These are phyloP conservation scores for Bradypus variegatus DNA, from an alignment of 2,797 vertebrate genomes.

Conservation along the genomic window DNA sequence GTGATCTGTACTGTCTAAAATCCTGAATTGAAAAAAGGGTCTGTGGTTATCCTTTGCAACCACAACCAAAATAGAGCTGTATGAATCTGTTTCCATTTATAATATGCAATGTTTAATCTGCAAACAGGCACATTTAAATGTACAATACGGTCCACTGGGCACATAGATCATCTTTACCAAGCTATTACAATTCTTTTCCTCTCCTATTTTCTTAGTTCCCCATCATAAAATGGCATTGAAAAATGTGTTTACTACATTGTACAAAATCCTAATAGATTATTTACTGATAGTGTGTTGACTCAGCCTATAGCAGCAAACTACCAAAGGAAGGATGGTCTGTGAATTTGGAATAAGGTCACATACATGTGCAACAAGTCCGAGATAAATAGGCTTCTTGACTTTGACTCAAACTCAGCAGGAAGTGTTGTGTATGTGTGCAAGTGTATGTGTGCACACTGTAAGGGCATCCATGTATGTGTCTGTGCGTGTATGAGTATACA, in stretches of 20 bases:
- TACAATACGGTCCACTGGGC: neutral
- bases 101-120: neutral
- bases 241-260: neutral
- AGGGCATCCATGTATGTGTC: too few species aligned
- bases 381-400: neutral
- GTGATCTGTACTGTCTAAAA: neutral
- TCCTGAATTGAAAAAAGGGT: neutral
- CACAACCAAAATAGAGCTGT: neutral
- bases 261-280: neutral
- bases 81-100: neutral
- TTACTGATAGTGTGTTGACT: slow-evolving; percentile 3
- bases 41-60: neutral
- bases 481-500: neutral
- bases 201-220: neutral
- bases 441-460: neutral
- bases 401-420: neutral
- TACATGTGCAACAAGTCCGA: neutral
- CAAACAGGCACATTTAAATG: neutral
- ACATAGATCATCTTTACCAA: neutral
- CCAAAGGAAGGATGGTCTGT: neutral
- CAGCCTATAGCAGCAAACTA: neutral
- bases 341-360: neutral
- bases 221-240: neutral
- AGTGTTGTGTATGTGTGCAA: neutral
- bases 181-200: neutral